Evolutionary conservation across 2,888 invertebrate species (phyloP).

Genomic region (Agonopterix arenella): DNA sequence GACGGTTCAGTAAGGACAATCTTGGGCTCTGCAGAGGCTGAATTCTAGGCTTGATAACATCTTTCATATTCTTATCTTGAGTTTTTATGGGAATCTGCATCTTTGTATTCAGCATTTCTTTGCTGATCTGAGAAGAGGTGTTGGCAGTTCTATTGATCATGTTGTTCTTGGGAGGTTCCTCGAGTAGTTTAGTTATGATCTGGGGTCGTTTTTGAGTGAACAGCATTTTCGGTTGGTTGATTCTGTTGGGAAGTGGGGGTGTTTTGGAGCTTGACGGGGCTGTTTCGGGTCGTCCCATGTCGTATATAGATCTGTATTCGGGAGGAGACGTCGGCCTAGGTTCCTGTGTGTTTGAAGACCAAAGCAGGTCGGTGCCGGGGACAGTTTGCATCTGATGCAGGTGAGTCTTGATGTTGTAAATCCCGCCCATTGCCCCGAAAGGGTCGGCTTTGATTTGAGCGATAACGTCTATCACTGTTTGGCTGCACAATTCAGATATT

Average conservation of each 20-base stretch:
- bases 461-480: conserved; percentile 57
- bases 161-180: neutral
- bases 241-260: conserved; percentile 3
- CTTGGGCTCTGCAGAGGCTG: conserved; percentile 13
- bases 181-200: neutral
- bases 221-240: conserved; percentile 4
- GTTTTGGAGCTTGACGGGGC: conserved; percentile 9
- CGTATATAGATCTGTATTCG: conserved; percentile 33
- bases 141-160: no score
- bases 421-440: conserved; percentile 76
- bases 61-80: neutral
- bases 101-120: neutral
- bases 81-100: neutral
- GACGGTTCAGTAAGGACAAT: conserved; percentile 10
- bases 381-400: conserved; percentile 40
- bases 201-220: conserved; percentile 1
- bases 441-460: conserved; percentile 71
- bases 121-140: neutral
- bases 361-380: conserved; percentile 43
- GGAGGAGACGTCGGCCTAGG: conserved; percentile 43
- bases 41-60: conserved; percentile 1
- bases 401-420: conserved; percentile 77
- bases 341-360: conserved; percentile 42
- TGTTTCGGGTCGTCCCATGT: conserved; percentile 12
- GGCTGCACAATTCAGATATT: conserved; percentile 65